These are phyloP conservation scores for Callaeas wilsoni DNA, from an alignment of 2,113 vertebrate genomes.

Conservation along the genomic window DNA sequence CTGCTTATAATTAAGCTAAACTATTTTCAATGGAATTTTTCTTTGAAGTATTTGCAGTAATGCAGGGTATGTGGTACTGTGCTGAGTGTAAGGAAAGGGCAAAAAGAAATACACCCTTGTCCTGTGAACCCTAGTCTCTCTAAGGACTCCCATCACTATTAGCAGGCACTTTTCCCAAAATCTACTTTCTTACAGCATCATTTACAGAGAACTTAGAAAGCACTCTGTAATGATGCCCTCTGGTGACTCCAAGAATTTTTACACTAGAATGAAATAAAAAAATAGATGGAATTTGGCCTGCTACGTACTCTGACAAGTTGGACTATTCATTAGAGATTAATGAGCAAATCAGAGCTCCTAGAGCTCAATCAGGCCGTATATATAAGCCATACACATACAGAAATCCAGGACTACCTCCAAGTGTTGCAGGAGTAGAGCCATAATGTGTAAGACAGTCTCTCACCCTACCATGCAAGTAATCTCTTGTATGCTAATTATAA, in stretches of 20 bases:
- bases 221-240: conserved; percentile 2
- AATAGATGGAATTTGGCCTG: neutral
- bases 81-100: neutral
- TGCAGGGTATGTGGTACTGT: neutral
- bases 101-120: neutral
- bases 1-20: conserved; percentile 4
- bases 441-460: neutral
- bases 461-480: neutral
- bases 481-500: rapidly evolving
- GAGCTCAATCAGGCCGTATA: neutral
- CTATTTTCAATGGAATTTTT: neutral
- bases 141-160: neutral
- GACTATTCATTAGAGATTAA: neutral
- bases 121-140: neutral
- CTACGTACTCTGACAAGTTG: neutral
- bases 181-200: neutral
- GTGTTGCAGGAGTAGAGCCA: neutral
- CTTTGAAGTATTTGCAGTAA: neutral
- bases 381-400: neutral
- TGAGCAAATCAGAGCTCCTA: neutral
- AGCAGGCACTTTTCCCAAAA: neutral
- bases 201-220: neutral
- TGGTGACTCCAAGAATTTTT: neutral
- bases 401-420: neutral
- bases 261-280: neutral